These are phyloP conservation scores for Notocelia uddmanniana DNA, from an alignment of 2,888 invertebrate species.

Conservation along the genomic window DNA sequence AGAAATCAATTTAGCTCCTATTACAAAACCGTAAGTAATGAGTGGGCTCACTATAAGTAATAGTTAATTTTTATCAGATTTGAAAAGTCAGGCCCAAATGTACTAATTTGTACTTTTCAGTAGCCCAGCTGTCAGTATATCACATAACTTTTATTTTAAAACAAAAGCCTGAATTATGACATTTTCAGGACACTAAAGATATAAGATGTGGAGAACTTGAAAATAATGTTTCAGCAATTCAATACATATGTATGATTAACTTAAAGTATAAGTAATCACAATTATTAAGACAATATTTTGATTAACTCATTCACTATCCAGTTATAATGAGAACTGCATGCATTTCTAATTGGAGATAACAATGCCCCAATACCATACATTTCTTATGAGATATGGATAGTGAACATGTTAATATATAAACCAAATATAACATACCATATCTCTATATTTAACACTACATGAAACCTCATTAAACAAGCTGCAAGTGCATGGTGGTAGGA, in stretches of 20 bases:
- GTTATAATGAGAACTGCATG: no score
- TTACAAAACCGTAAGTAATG: background rate
- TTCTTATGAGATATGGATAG: no score
- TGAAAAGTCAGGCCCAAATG: background rate
- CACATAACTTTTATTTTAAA: constrained; percentile 30
- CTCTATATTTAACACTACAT: constrained; percentile 12
- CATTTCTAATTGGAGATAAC: no score
- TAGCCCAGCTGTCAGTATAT: constrained; percentile 19
- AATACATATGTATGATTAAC: background rate
- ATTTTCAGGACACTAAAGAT: background rate
- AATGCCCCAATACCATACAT: no score
- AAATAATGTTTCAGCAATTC: background rate
- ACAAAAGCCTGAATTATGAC: constrained; percentile 38
- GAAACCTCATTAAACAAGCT: constrained; percentile 12
- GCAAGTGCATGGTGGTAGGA: constrained; percentile 31
- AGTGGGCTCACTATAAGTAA: background rate
- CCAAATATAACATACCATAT: constrained; percentile 21
- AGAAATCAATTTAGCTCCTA: background rate
- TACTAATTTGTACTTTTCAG: constrained; percentile 32
- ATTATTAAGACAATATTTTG: constrained; percentile 1
- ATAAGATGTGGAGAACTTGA: background rate
- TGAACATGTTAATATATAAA: background rate
- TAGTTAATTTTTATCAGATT: background rate
- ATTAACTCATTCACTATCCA: background rate
- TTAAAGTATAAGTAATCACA: background rate